Base-by-base conservation (phyloP, 2,888 invertebrate genomes). In the Ypsolopha scabrella region DNA sequence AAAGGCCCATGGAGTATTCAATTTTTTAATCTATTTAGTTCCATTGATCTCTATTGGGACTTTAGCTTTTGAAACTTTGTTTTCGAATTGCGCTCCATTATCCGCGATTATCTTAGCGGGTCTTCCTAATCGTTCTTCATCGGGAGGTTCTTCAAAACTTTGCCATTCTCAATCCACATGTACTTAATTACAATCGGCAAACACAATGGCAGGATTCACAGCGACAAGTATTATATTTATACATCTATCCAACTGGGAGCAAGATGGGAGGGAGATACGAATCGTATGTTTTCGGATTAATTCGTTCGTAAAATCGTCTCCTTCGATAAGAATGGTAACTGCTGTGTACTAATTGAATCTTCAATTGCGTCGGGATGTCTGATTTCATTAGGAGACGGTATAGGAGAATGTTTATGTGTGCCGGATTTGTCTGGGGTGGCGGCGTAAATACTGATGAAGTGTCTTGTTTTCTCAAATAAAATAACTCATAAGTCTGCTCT, bases 231-330 rank as follows among this genome's bases (percentile, higher is more conserved):
- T 53, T 51, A 48, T 51, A 41, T 50, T 43, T 41, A 50, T 24
- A 50, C 33, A 34, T 50, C 33, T 50, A 50, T 50, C 24, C 24
- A 24, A 24, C 24, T 24, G 24, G 24, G 24, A 24, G 24, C 24
- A 24, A 24, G 70, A 65, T 60, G 66, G 65, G 71, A 71, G 78
- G 83, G 76, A 80, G 81, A 81, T 81, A 79, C 71, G 68, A 78
- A 80, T 83, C 85, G 82, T 85, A 82, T 85, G 85, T 83, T 86
- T 86, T 83, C 80, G 81, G 80, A 85, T 83, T 83, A 83, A 86
- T 86, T 86, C 85, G 82, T 81, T 86, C 85, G 85, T 83, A 80
- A 86, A 86, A 86, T 86, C 85, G 85, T 83, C 83, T 79, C 79
- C 72, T 64, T 71, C 78, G 82, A 85, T 86, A 86, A 86, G 85